Evolutionary conservation across 2,888 invertebrate species (phyloP).

Genomic region (Sericinus montela): DNA sequence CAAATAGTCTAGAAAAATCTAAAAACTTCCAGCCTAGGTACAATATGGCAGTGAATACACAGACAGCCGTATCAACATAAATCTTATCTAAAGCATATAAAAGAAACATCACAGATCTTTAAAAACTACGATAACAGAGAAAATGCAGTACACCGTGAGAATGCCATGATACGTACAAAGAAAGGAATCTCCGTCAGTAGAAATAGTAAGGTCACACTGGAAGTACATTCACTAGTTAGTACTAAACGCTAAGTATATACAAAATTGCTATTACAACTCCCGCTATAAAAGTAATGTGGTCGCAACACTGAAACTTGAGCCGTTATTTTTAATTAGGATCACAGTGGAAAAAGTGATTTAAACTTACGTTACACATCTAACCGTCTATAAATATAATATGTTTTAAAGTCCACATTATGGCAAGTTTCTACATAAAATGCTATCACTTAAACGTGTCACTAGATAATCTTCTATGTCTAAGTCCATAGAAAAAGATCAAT

Average conservation of each 20-base stretch:
- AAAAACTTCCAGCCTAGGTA: constrained; percentile 18
- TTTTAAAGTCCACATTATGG: constrained; percentile 73
- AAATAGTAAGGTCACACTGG: constrained; percentile 72
- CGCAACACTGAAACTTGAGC: constrained; percentile 72
- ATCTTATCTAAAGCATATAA: constrained; percentile 47
- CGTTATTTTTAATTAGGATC: constrained; percentile 75
- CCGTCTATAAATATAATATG: constrained; percentile 45
- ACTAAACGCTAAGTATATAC: constrained; percentile 66
- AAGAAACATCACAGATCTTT: constrained; percentile 70
- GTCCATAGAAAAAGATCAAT: constrained; percentile 71
- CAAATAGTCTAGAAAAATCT: neutral
- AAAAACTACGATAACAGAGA: constrained; percentile 52
- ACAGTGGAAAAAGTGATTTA: constrained; percentile 79
- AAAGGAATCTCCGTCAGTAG: constrained; percentile 37
- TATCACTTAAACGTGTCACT: constrained; percentile 60
- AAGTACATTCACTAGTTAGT: constrained; percentile 59
- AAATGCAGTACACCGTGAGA: constrained; percentile 36
- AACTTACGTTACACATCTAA: constrained; percentile 56
- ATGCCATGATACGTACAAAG: constrained; percentile 47
- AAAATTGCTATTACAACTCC: constrained; percentile 45
- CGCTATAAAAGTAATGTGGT: constrained; percentile 47
- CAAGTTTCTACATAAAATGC: constrained; percentile 73
- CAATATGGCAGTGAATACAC: constrained; percentile 39
- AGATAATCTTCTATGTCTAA: constrained; percentile 56
- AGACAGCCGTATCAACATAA: constrained; percentile 23